Evolutionary conservation across 2,113 vertebrate genomes (phyloP), one percentile per base, ranked within the genome.

Genomic region (Rhabdornis inornatus): DNA sequence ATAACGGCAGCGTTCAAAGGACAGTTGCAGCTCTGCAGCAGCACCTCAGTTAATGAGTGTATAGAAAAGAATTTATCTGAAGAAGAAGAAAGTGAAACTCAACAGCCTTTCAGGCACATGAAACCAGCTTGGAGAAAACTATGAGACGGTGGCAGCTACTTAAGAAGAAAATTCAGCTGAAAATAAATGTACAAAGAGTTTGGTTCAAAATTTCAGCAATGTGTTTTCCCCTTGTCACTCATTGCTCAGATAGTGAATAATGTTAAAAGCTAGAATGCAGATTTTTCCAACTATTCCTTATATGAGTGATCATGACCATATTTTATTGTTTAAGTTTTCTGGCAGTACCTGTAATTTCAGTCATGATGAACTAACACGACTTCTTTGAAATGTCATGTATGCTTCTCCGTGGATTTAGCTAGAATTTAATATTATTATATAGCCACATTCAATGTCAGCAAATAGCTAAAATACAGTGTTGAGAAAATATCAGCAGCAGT

Each of bases 21-120:
- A 94, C 90, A 77, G 50, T 72, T 96, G 60, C 74, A 93, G 78
- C 71, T 94, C 84, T 93, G 90, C 92, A 69, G 81, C 47, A 1
- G 87, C 94, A 95, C 95, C 93, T 93, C 95, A 89, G 88, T 72
- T 94, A 96, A 94, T 95, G 95, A 95, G 94, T 78, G 83, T 95
- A 93, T 15, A 89, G 96, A 81, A 93, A 87, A 89, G 93, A 83
- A 93, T 96, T 83, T 90, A 87, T 96, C 93, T 96, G 74, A 87
- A 79, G 83, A 91, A 91, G 80, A 95, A 94, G 83, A 97, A 92
- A 85, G 92, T 65, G 85, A 92, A 92, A 61, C 92, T 68, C 79
- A 91, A 68, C 89, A 92, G 93, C 86, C 81, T 96, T 97, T 96
- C 87, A 94, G 59, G 87, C 83, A 95, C 57, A 96, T 79, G 86